These are phyloP conservation scores for Seriola quinqueradiata DNA, from an alignment of 2,113 vertebrate species.

Conservation along the genomic window DNA sequence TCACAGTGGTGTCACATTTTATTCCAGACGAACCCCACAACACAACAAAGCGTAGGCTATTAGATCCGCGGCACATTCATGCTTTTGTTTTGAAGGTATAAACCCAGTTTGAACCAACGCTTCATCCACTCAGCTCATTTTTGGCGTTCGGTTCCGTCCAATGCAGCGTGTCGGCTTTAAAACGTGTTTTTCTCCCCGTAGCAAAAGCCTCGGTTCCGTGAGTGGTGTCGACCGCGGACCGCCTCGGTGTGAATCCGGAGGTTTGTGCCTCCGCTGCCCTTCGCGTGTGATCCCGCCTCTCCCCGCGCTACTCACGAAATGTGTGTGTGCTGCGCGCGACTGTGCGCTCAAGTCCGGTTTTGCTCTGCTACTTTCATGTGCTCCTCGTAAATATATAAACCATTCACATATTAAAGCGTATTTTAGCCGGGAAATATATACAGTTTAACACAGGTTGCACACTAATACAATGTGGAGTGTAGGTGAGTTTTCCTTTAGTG, in stretches of 20 bases:
- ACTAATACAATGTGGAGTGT: fast-evolving
- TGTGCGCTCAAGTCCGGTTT: slow-evolving; percentile 34
- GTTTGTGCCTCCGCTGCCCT: slow-evolving; percentile 45
- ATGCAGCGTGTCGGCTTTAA: background rate
- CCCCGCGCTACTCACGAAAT: slow-evolving; percentile 34
- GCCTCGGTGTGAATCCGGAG: slow-evolving; percentile 7
- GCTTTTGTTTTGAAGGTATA: slow-evolving; percentile 49
- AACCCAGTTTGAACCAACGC: background rate
- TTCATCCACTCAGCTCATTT: too few relatives aligned
- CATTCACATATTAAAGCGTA: fast-evolving
- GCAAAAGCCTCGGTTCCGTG: background rate
- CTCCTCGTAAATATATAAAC: slow-evolving; percentile 44
- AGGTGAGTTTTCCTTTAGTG: background rate
- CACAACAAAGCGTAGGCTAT: too few relatives aligned
- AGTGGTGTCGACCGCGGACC: background rate
- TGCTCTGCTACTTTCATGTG: slow-evolving; percentile 43
- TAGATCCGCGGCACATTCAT: background rate
- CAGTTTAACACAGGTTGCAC: fast-evolving
- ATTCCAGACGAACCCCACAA: background rate
- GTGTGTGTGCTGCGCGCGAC: slow-evolving; percentile 19
- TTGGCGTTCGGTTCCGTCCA: background rate
- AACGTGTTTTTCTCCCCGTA: background rate
- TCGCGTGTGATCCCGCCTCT: slow-evolving; percentile 77
- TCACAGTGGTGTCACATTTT: background rate
- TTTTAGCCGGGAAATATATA: background rate